Base-by-base conservation (phyloP, 2,113 vertebrate species). In the Neopipo cinnamomea region DNA sequence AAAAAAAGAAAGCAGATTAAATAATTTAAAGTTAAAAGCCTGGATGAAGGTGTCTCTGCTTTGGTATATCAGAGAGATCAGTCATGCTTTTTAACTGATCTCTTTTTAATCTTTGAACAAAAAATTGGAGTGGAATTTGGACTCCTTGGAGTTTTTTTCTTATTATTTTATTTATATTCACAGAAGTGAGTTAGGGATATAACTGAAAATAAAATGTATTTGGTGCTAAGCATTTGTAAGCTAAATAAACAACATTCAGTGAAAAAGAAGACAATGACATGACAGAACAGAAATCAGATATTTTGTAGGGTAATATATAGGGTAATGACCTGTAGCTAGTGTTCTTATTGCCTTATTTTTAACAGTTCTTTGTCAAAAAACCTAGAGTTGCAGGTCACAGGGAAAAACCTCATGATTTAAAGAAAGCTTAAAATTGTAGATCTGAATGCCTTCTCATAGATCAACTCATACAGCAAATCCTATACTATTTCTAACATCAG, bases 21-120 rank as follows among this genome's bases (percentile, higher is more conserved):
- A 77, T 80, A 0, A 41, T 59, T 89, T 49, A 66, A 35, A 73
- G 28, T 71, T 55, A 86, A 86, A 91, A 73, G 3, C 11, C 76
- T 81, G 44, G 23, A 75, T 72, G 12, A 28, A 78, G n/a, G 16
- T 74, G 24, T 33, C 61, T 84, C 44, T 84, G 31, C 21, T 88
- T 61, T 65, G 15, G 31, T 63, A 31, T 59, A 86, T 79, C 50
- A 67, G 46, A 70, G 27, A 73, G 20, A 67, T 73, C n/a, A 70
- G 46, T 49, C 59, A 55, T 5, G 17, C 33, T 18, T 86, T 90
- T 88, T 52, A 70, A 76, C 8, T 33, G 39, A 88, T 74, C 18
- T 93, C 37, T 49, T 88, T 76, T 84, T 80, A 87, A 77, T 71
- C 35, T 85, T 84, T 81, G 55, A 91, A 77, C 25, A 85, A 92